phyloP scores from a whole-genome alignment of 2,888 invertebrate genomes.

The Choristoneura rosaceana region DNA sequence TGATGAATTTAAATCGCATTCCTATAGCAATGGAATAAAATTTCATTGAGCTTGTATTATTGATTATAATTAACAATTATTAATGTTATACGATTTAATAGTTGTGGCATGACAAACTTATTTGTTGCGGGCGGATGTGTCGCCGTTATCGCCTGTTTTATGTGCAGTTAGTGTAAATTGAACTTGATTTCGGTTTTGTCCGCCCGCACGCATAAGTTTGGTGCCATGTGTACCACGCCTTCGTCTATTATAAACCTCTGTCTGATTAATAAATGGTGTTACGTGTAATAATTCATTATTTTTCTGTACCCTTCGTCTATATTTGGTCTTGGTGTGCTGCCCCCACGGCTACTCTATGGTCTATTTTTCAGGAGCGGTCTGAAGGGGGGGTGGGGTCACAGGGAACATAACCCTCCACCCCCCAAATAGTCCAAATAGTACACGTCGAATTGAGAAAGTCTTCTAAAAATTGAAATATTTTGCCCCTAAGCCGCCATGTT shows the following conservation, averaged over 20 bases:
- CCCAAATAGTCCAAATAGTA: no score
- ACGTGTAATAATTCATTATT: constrained; percentile 47
- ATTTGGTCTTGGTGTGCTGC: no score
- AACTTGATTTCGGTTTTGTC: background rate
- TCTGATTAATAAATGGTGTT: constrained; percentile 52
- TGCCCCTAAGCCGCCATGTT: no score
- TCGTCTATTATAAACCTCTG: constrained; percentile 37
- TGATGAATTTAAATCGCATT: constrained; percentile 27
- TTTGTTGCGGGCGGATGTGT: background rate
- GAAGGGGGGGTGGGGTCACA: no score
- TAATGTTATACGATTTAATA: constrained; percentile 36
- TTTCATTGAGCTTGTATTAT: constrained; percentile 38
- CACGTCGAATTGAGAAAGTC: no score
- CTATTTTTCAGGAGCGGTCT: no score
- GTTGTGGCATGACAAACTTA: constrained; percentile 11
- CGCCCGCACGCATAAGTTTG: constrained; percentile 3
- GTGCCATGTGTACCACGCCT: constrained; percentile 27
- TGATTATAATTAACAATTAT: constrained; percentile 23
- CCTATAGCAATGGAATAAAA: constrained; percentile 37
- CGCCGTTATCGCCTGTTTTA: background rate
- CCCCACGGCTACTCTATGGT: no score
- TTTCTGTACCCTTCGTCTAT: background rate
- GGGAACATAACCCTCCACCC: no score
- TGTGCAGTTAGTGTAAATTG: background rate
- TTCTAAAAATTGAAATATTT: no score